Base-by-base conservation (phyloP, 2,888 invertebrate genomes). In the Shargacucullia verbasci region DNA sequence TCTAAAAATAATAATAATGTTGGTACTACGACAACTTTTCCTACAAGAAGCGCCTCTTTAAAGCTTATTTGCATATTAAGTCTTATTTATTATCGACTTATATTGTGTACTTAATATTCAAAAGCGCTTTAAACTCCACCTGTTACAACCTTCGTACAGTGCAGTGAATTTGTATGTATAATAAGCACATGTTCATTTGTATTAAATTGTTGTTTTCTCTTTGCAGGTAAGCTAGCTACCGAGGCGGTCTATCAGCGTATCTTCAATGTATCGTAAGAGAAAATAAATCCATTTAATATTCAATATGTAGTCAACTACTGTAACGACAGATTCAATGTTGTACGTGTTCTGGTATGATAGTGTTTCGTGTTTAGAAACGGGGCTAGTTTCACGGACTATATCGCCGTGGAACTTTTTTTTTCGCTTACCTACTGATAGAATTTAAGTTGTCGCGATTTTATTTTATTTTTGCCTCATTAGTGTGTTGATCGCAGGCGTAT, bases 201-300 rank as follows among this genome's bases (percentile, higher is more conserved):
- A 66, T 49, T 72, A 13, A 67, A 68, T 20, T 68, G 39, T 64
- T 43, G 29, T 80, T 82, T 80, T 80, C 75, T 82, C 61, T 81
- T 84, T 78, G 31, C 85, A 84, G 85, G 85, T 85, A 85, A 85
- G 82, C 54, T 64, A 72, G 31, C 35, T 25, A 48, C 45, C 10
- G 20, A 41, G 40, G 31, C 40, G 41, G 37, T 35, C 49, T 56
- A 58, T 46, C 55, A 13, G 41, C 20, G 34, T 38, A 15, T 69
- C 58, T 48, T 57, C 65, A 38, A 56, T 46, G 44, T 43, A 56
- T 57, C 25, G 71, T 74, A 66, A 74, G 74, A 68, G 65, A 65
- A 73, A 70, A 68, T 61, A 55, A 55, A 59, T 65, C 10, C 12
- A 59, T 60, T 65, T 57, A 55, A 46, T 39, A 68, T 40, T 58